phyloP scores from a whole-genome alignment of 2,888 invertebrate species.

The Pachycephus smyrnensis region DNA sequence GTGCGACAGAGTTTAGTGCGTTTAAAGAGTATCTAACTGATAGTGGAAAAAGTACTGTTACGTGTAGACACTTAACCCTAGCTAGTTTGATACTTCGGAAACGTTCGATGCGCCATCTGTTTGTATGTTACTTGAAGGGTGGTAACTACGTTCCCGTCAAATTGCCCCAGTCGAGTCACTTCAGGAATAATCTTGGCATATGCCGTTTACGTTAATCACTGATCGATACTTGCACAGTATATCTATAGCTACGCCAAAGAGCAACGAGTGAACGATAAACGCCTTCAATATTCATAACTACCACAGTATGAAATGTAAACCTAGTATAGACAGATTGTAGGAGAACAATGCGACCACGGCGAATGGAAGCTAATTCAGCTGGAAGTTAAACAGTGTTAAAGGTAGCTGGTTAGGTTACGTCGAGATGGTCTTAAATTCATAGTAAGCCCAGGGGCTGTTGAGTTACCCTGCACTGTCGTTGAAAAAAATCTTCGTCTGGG shows the following conservation, averaged over 20 bases:
- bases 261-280: neutral
- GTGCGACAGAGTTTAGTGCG: neutral
- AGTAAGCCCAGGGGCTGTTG: constrained; percentile 6
- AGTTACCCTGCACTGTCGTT: neutral
- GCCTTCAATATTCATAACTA: constrained; percentile 47
- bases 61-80: neutral
- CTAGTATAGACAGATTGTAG: constrained; percentile 40
- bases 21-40: neutral
- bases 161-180: neutral
- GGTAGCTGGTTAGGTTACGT: constrained; percentile 34
- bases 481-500: neutral
- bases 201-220: neutral
- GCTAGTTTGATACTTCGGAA: neutral
- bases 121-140: neutral
- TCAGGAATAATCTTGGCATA: neutral
- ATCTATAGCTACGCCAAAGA: neutral
- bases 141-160: neutral
- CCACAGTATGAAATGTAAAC: constrained; percentile 43
- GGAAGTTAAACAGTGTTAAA: constrained; percentile 60
- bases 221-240: neutral
- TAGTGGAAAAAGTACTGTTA: neutral
- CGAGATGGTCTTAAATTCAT: constrained; percentile 36
- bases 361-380: constrained; percentile 57
- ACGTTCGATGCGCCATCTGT: neutral
- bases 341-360: constrained; percentile 46